Conservation (phyloP, 1,140 invertebrate species). For the Drosophila truncata region DNA sequence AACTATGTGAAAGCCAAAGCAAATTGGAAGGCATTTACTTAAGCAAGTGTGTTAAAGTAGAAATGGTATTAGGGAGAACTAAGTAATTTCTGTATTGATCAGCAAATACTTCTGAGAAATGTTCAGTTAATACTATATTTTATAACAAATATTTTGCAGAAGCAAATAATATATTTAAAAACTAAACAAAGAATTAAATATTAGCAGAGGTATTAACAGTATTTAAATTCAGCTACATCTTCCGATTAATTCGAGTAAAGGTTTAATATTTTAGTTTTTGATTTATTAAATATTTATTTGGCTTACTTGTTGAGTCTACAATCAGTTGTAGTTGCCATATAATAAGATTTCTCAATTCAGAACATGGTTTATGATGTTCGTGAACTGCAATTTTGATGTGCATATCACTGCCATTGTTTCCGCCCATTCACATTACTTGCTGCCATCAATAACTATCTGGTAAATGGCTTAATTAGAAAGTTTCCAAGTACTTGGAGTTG, state of each 20-base stretch:
- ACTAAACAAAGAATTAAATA: no score
- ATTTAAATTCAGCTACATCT: no score
- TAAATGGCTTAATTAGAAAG: conserved; percentile 78
- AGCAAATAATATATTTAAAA: neutral
- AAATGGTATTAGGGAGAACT: neutral
- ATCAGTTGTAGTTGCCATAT: no score
- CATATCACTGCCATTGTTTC: conserved; percentile 17
- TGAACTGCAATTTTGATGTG: conserved; percentile 6
- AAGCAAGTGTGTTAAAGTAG: neutral
- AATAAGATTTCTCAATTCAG: neutral
- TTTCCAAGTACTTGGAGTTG: conserved; percentile 61
- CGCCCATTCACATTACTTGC: conserved; percentile 31
- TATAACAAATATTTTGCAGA: neutral
- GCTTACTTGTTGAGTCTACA: no score
- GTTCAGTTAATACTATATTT: neutral
- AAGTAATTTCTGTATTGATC: neutral
- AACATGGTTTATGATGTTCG: neutral
- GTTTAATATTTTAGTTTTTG: no score
- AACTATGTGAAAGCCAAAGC: neutral
- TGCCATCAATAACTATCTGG: conserved; percentile 38
- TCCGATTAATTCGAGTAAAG: no score
- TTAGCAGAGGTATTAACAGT: no score
- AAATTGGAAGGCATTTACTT: neutral
- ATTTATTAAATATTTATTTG: no score
- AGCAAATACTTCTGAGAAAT: neutral